A percentile compares a stretch with the other conserved stretches of the same genome.
Conservation (phyloP, 2,797 vertebrate genomes). For the Pseudochirops cupreus region DNA sequence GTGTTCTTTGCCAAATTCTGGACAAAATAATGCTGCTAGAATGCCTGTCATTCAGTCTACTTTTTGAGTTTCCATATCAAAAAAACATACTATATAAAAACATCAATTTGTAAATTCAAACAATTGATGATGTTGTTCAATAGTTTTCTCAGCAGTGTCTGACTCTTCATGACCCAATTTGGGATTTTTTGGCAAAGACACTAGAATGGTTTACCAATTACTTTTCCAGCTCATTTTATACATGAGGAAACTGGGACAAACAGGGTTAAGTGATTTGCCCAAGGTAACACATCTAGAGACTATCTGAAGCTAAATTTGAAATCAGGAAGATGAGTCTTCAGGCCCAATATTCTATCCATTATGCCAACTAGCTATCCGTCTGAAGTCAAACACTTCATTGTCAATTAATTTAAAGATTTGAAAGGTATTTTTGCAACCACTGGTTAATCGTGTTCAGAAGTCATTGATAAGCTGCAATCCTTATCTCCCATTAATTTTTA, state of each 20-base stretch:
- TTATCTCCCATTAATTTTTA: background rate
- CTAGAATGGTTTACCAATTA: background rate
- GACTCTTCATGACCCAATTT: background rate
- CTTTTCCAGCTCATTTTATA: background rate
- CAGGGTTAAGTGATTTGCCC: background rate
- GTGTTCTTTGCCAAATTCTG: background rate
- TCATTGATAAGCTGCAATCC: background rate
- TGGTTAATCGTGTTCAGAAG: background rate
- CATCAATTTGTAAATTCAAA: background rate
- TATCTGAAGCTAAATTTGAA: too few species aligned
- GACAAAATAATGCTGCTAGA: too few species aligned
- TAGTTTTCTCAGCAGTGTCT: background rate
- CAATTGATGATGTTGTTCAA: background rate
- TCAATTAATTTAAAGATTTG: background rate
- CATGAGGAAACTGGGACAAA: background rate
- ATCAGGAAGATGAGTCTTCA: too few species aligned
- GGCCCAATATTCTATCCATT: too few species aligned
- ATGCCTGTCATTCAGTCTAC: too few species aligned
- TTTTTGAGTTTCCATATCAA: too few species aligned
- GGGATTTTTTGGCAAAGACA: background rate
- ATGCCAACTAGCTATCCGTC: too few species aligned
- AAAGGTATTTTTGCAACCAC: background rate
- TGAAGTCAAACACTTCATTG: background rate
- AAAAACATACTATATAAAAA: too few species aligned
- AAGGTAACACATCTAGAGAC: too few species aligned